phyloP scores from a whole-genome alignment of 2,113 vertebrate species.

The Scomber colias region DNA sequence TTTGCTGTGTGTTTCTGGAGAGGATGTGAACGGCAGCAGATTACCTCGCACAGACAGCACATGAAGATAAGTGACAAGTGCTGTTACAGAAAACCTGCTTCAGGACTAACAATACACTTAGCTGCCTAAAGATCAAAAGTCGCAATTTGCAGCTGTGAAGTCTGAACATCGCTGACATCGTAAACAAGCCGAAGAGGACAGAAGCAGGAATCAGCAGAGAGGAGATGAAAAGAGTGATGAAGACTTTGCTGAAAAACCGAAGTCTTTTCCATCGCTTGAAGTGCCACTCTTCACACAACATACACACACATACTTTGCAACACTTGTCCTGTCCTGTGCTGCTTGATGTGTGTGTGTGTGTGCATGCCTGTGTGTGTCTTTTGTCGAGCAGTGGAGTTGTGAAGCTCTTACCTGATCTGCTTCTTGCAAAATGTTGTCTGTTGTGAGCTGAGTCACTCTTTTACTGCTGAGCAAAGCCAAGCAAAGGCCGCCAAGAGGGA shows the following conservation, averaged over 20 bases:
- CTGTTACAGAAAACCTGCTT: constrained; percentile 7
- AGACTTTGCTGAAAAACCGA: background rate
- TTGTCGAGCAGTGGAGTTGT: background rate
- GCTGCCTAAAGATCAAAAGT: constrained; percentile 37
- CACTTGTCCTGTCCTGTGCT: background rate
- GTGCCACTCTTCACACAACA: background rate
- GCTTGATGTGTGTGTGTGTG: background rate
- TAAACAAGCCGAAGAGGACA: constrained; percentile 40
- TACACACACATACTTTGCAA: background rate
- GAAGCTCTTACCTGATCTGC: constrained; percentile 32
- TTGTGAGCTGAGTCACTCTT: constrained; percentile 42
- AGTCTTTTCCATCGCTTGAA: background rate
- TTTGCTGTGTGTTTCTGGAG: background rate
- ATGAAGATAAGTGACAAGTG: constrained; percentile 29
- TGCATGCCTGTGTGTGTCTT: background rate
- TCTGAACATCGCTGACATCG: constrained; percentile 28
- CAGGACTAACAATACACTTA: constrained; percentile 8
- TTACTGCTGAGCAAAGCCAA: constrained; percentile 23
- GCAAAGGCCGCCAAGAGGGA: constrained; percentile 30
- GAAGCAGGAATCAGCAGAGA: constrained; percentile 18
- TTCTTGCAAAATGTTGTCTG: constrained; percentile 5
- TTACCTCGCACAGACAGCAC: constrained; percentile 1
- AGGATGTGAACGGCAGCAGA: background rate
- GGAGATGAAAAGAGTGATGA: constrained; percentile 51
- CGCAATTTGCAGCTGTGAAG: constrained; percentile 19